These are phyloP conservation scores for Scomber colias DNA, from an alignment of 2,113 vertebrate genomes.

Conservation along the genomic window DNA sequence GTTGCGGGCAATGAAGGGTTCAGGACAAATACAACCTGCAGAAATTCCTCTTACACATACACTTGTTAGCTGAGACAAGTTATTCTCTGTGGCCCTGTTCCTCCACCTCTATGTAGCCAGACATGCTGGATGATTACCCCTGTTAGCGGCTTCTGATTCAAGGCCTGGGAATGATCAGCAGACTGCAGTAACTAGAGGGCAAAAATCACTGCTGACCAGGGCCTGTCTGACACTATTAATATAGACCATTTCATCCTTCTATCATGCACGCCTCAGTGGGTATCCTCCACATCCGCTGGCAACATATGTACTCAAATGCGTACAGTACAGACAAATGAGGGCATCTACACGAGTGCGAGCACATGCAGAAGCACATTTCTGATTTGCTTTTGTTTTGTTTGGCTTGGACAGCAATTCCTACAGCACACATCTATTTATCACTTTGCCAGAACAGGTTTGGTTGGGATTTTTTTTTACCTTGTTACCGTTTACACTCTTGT, in stretches of 20 bases:
- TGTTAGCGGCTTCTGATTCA: slow-evolving; percentile 64
- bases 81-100: slow-evolving; percentile 46
- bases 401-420: slow-evolving; percentile 1
- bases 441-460: slow-evolving; percentile 15
- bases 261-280: slow-evolving; percentile 61
- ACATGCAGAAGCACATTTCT: slow-evolving; percentile 8
- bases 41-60: slow-evolving; percentile 2
- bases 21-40: slow-evolving; percentile 42
- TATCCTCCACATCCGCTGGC: slow-evolving; percentile 48
- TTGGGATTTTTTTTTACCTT: slow-evolving; percentile 82
- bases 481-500: slow-evolving; percentile 84
- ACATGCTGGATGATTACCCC: slow-evolving; percentile 64
- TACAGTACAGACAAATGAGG: slow-evolving; percentile 29
- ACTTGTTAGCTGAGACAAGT: slow-evolving; percentile 48
- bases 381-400: slow-evolving; percentile 31
- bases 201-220: slow-evolving; percentile 67
- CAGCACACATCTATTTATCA: slow-evolving; percentile 23
- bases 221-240: slow-evolving; percentile 76
- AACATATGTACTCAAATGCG: slow-evolving; percentile 38
- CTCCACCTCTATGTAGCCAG: slow-evolving; percentile 43
- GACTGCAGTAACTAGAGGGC: slow-evolving; percentile 58
- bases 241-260: slow-evolving; percentile 65
- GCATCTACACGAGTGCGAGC: slow-evolving; percentile 23
- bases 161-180: slow-evolving; percentile 65
- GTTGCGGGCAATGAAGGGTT: slow-evolving; percentile 1